Evolutionary conservation across 2,888 invertebrate species (phyloP).

Genomic region (Anticlea derivata): DNA sequence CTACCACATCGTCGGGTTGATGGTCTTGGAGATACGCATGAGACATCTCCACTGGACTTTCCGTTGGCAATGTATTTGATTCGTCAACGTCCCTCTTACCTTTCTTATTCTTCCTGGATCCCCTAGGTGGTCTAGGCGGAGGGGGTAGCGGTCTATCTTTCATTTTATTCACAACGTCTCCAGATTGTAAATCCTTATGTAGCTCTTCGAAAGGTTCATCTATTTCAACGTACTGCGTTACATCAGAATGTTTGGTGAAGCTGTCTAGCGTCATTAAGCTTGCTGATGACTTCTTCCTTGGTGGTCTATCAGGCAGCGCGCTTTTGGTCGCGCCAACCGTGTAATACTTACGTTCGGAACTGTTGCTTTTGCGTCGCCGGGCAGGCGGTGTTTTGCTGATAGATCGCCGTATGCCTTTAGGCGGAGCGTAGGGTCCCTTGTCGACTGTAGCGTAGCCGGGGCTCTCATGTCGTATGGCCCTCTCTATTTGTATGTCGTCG

Average conservation of each 20-base stretch:
- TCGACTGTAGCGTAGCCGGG: slow-evolving; percentile 91
- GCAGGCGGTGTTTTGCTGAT: slow-evolving; percentile 80
- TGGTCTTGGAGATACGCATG: slow-evolving; percentile 42
- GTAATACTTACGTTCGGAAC: slow-evolving; percentile 86
- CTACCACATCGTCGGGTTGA: slow-evolving; percentile 71
- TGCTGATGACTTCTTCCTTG: slow-evolving; percentile 84
- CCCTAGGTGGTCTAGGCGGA: slow-evolving; percentile 92
- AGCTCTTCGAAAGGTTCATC: slow-evolving; percentile 84
- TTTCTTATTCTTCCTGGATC: slow-evolving; percentile 71
- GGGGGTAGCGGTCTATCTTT: slow-evolving; percentile 93
- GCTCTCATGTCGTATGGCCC: slow-evolving; percentile 72
- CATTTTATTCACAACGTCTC: slow-evolving; percentile 91
- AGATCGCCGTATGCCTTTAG: slow-evolving; percentile 81
- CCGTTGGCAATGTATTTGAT: slow-evolving; percentile 34
- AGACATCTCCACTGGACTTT: slow-evolving; percentile 41
- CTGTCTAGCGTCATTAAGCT: slow-evolving; percentile 81
- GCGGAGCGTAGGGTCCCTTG: slow-evolving; percentile 87
- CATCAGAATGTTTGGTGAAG: slow-evolving; percentile 73
- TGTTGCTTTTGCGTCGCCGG: slow-evolving; percentile 73
- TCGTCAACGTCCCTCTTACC: slow-evolving; percentile 50
- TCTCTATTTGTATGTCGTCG: slow-evolving; percentile 62
- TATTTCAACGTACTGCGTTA: slow-evolving; percentile 85
- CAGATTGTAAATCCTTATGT: slow-evolving; percentile 87
- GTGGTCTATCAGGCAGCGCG: slow-evolving; percentile 85
- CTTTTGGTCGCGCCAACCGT: slow-evolving; percentile 83